These are phyloP conservation scores for Poecilia wingei DNA, from an alignment of 2,797 vertebrate species.

Conservation along the genomic window DNA sequence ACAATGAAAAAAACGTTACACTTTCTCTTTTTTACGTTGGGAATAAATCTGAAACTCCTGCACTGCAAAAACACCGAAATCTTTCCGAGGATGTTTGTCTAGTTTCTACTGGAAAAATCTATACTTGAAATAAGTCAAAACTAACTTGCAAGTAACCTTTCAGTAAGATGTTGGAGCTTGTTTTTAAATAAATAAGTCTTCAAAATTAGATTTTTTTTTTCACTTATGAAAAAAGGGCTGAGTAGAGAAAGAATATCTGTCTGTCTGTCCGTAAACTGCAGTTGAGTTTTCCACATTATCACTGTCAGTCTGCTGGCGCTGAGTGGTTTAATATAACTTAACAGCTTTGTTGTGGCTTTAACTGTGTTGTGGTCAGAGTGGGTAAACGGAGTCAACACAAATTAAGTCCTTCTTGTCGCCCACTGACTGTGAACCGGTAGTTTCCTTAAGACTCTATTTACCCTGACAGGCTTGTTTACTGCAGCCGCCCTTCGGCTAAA, in stretches of 20 bases:
- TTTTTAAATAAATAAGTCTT: no score
- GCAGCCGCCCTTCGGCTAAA: slow-evolving; percentile 19
- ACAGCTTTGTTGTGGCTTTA: background rate
- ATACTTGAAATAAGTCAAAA: no score
- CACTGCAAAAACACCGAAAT: no score
- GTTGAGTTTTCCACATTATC: background rate
- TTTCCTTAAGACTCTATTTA: slow-evolving; percentile 37
- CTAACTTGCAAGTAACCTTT: no score
- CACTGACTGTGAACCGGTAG: slow-evolving; percentile 36
- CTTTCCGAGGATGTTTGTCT: no score
- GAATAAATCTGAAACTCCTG: background rate
- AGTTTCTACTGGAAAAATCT: no score
- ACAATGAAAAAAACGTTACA: background rate
- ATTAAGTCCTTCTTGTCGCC: slow-evolving; percentile 3
- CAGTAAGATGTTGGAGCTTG: no score
- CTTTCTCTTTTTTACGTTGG: background rate
- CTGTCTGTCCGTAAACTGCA: background rate
- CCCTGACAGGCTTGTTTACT: slow-evolving; percentile 47
- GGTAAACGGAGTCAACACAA: slow-evolving; percentile 36
- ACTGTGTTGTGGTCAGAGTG: slow-evolving; percentile 28
- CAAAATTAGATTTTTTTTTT: no score
- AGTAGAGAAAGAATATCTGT: background rate
- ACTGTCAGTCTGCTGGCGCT: background rate
- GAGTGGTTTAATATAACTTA: slow-evolving; percentile 13
- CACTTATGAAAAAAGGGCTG: background rate